phyloP scores from a whole-genome alignment of 2,888 invertebrate species.

The Amphipoea oculea region DNA sequence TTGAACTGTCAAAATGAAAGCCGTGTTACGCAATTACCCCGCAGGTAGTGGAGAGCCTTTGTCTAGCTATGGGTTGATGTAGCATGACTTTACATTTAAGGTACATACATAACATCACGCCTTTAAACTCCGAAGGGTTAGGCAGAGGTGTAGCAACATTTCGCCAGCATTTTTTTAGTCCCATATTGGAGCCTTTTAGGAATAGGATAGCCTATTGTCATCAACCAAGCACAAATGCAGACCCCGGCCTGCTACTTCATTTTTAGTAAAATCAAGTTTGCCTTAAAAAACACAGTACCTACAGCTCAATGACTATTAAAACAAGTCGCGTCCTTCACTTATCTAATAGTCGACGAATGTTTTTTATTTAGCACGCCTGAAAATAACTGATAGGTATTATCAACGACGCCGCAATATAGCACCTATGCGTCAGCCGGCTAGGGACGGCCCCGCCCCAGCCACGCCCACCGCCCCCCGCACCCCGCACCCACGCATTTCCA shows the following conservation, averaged over 20 bases:
- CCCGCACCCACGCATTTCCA: slow-evolving; percentile 70
- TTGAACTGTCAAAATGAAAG: too few species aligned
- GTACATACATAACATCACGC: background rate
- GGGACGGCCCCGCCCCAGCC: slow-evolving; percentile 74
- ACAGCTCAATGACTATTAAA: background rate
- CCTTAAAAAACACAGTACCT: background rate
- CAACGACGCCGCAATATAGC: slow-evolving; percentile 64
- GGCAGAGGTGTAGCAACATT: background rate
- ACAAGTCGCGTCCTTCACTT: background rate
- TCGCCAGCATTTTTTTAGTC: background rate
- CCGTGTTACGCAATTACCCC: too few species aligned
- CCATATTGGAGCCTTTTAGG: too few species aligned
- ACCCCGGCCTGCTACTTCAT: background rate
- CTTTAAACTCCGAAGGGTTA: background rate
- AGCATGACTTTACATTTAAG: background rate
- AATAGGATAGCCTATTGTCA: too few species aligned
- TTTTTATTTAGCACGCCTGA: slow-evolving; percentile 15
- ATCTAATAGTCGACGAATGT: background rate
- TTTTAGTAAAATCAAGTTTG: background rate
- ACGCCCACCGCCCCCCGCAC: slow-evolving; percentile 79
- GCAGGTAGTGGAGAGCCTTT: too few species aligned
- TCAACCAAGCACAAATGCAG: background rate
- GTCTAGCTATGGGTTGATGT: background rate
- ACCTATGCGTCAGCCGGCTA: slow-evolving; percentile 72
- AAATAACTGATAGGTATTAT: slow-evolving; percentile 54